Conservation (phyloP, 2,113 vertebrate species). For the Lophura nycthemera region DNA sequence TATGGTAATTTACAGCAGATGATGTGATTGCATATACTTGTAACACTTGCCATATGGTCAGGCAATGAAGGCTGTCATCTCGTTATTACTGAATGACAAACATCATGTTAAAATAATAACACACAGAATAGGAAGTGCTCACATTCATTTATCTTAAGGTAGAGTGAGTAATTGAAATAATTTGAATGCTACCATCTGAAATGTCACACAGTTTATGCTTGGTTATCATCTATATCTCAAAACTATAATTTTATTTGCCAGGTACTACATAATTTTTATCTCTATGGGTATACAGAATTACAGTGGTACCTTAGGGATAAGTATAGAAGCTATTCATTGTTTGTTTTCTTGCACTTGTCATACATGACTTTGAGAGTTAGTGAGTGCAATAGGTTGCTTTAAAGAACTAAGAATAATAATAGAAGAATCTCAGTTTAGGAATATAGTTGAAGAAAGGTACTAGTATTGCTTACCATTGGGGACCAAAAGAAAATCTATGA, state of each 20-base stretch:
- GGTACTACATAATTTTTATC: constrained; percentile 79
- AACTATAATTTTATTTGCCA: constrained; percentile 87
- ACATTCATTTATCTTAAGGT: constrained; percentile 79
- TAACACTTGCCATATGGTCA: constrained; percentile 82
- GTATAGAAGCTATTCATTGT: constrained; percentile 80
- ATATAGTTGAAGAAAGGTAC: neutral
- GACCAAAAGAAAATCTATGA: neutral
- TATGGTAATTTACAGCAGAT: constrained; percentile 81
- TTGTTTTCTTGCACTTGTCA: constrained; percentile 76
- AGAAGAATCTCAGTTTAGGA: neutral
- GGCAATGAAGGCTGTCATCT: constrained; percentile 84
- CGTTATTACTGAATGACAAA: constrained; percentile 85
- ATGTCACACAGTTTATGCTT: constrained; percentile 76
- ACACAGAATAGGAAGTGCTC: constrained; percentile 72
- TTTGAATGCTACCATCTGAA: constrained; percentile 63
- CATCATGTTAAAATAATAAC: constrained; percentile 82
- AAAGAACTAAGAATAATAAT: neutral
- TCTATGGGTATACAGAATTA: constrained; percentile 75
- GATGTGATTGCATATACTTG: constrained; percentile 76
- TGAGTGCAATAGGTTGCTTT: constrained; percentile 18
- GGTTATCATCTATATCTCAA: constrained; percentile 80
- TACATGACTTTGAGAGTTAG: constrained; percentile 44
- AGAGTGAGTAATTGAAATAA: constrained; percentile 78
- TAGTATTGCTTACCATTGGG: neutral
- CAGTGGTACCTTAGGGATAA: constrained; percentile 79